Evolutionary conservation across 2,113 vertebrate species (phyloP), one percentile per base, ranked within the genome.

Genomic region (Epinephelus cyanopodus): DNA sequence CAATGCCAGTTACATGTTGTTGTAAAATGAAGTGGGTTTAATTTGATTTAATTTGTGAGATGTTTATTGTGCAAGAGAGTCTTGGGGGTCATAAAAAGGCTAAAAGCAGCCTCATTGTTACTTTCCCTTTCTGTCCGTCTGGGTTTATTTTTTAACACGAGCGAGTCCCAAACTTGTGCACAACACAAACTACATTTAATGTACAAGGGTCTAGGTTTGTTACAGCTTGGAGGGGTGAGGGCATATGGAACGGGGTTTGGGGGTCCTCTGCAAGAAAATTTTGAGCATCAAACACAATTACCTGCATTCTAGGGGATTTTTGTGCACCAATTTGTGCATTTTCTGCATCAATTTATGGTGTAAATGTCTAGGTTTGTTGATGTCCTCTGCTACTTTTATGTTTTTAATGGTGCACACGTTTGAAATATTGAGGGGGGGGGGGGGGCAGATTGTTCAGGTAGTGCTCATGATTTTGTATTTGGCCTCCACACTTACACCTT

Each of bases 91-190:
- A 23, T 72, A 83, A 70, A 79, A 58, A 79, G 2, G 12, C 68
- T 69, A 52, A 82, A 82, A 71, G 9, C 33, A 62, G 60, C 68
- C 69, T 75, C 54, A 54, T 78, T 88, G 8, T 19, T 64, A 21
- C 1, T 21, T 63, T 75, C 6, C 1, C 73, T 79, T 72, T 71
- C 21, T 66, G 66, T 21, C 11, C 27, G 13, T n/a, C 39, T 45
- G 17, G 14, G 42, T 45, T 70, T 2, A 67, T 50, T 74, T 75
- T 66, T 72, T 48, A 64, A 53, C 14, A 21, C 4, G 21, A 65
- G 37, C 53, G 61, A 19, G 4, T 56, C 37, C 64, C 50, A 71
- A 77, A 66, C 58, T 0, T 1, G 3, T 6, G 3, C 54, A 12
- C 29, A 47, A 56, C 23, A 13, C 2, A 27, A 52, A 29, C 56